phyloP scores from a whole-genome alignment of 2,797 vertebrate species.

The Lophius americanus region DNA sequence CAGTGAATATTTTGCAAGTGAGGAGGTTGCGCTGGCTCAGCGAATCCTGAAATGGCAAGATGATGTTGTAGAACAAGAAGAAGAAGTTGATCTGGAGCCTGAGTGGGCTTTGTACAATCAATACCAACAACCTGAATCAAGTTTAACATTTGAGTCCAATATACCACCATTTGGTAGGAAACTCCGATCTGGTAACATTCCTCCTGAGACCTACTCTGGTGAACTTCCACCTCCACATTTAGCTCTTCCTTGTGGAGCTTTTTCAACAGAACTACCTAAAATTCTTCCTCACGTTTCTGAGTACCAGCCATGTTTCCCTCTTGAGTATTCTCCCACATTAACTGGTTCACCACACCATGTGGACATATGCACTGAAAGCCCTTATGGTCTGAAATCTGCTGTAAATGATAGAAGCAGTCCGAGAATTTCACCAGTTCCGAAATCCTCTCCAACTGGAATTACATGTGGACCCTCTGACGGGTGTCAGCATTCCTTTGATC shows the following conservation, averaged over 20 bases:
- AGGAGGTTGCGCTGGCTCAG: conserved; percentile 82
- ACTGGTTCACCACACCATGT: not conserved
- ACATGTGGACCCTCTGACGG: conserved; percentile 15
- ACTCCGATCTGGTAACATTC: conserved; percentile 3
- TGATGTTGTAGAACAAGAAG: conserved; percentile 79
- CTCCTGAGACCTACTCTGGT: conserved; percentile 11
- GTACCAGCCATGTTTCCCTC: not conserved
- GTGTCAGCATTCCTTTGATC: conserved; percentile 17
- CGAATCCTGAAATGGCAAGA: conserved; percentile 83
- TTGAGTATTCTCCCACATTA: conserved; percentile 3
- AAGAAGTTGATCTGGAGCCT: conserved; percentile 78
- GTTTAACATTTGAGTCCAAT: conserved; percentile 25
- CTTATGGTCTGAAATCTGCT: not conserved
- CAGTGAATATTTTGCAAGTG: conserved; percentile 81
- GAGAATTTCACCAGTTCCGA: conserved; percentile 11
- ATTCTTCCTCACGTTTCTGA: not conserved
- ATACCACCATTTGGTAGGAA: conserved; percentile 12
- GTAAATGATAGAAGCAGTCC: not conserved
- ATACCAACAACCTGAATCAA: conserved; percentile 27
- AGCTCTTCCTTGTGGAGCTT: not conserved
- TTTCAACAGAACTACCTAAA: conserved; percentile 7
- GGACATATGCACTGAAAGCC: not conserved
- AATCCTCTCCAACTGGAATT: conserved; percentile 14
- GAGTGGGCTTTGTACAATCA: conserved; percentile 74
- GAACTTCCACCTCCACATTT: conserved; percentile 8